Base-by-base conservation (phyloP, 2,797 vertebrate species). In the Emys orbicularis region DNA sequence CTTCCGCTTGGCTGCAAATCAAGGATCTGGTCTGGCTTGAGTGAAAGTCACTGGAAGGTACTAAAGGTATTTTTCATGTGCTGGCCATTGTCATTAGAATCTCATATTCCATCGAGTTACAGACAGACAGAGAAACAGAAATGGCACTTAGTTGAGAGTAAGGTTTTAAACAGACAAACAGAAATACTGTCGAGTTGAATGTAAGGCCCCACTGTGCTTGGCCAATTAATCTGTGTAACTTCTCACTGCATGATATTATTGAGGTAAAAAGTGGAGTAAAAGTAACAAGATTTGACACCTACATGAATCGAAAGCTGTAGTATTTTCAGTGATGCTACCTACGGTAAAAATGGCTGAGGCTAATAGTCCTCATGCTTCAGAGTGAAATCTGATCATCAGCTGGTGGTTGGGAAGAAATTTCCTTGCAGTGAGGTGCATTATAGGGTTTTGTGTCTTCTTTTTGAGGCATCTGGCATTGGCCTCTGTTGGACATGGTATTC, bases 111-210 rank as follows among this genome's bases (percentile, higher is more conserved):
- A n/a, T 37, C 7, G 19, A 68, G 8, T 68, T 37, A 21, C 31
- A 68, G 61, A 21, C 31, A 68, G 61, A n/a, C 15, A 68, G 8
- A 68, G 34, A 13, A 68, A n/a, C 8, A 37, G 61, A 68, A 68
- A n/a, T 68, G 61, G 34, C 61, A 68, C 16, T 68, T 16, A 37
- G 16, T 16, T 68, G 61, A 19, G 61, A 37, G 34, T n/a, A n/a
- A 37, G 8, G 8, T 37, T 68, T 9, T 9, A 0, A 9, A 68
- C 61, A 68, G 16, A 61, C 13, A 16, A 34, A 57, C 4, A n/a
- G 5, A n/a, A 65, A n/a, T n/a, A 21, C 8, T 37, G 34, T n/a
- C 1, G 0, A 68, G 8, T 34, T 68, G 18, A 68, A 8, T 37
- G 8, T 68, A 68, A 68, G 16, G 16, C 8, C 16, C 61, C 61